Percentiles rank a stretch among this genome's conserved stretches.
These are phyloP conservation scores for Peromyscus leucopus DNA, from an alignment of 2,113 vertebrate species.

Conservation along the genomic window DNA sequence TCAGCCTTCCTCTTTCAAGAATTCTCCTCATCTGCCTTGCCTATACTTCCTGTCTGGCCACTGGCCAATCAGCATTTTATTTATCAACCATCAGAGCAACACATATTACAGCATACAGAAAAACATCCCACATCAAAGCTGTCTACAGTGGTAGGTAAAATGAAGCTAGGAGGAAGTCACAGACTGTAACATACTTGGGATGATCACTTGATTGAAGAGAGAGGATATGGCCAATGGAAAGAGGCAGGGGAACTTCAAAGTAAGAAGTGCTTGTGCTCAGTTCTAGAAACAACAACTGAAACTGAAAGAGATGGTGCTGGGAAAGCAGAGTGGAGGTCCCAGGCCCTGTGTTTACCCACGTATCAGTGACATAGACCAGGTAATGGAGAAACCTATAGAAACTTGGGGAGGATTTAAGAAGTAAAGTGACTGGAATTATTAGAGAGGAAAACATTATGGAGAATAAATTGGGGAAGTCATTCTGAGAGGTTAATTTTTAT, in stretches of 20 bases:
- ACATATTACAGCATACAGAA: too few species aligned
- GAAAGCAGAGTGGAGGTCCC: background rate
- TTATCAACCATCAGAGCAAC: too few species aligned
- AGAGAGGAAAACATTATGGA: background rate
- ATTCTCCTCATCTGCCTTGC: too few species aligned
- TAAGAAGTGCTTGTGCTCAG: background rate
- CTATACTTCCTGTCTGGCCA: too few species aligned
- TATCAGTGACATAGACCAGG: background rate
- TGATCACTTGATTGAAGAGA: background rate
- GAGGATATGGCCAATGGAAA: background rate
- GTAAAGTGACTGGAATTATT: background rate
- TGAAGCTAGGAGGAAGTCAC: background rate
- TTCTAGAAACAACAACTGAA: background rate
- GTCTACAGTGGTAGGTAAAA: background rate
- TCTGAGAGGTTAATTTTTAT: background rate
- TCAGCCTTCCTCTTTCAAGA: too few species aligned
- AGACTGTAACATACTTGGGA: background rate
- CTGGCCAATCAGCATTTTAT: too few species aligned
- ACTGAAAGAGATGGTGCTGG: too few species aligned
- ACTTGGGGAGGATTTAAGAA: background rate
- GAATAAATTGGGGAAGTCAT: background rate
- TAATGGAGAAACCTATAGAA: background rate
- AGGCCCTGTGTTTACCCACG: background rate
- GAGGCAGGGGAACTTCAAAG: background rate
- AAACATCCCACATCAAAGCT: too few species aligned